phyloP scores from a whole-genome alignment of 1,140 invertebrate species.

The Coboldia fuscipes region DNA sequence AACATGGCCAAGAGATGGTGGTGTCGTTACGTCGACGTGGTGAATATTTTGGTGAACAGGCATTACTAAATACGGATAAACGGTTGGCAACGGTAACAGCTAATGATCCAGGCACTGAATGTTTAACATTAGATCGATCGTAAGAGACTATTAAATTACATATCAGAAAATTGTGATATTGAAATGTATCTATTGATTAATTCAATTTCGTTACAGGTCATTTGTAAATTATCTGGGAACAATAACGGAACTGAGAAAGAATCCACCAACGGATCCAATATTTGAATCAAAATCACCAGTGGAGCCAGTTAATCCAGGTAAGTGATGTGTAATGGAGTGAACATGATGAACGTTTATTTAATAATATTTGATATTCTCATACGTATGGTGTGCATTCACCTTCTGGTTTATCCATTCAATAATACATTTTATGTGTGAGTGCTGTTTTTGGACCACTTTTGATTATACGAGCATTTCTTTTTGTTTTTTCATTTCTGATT shows the following conservation, averaged over 20 bases:
- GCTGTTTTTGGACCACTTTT: no score
- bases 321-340: no score
- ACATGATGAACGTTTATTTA: no score
- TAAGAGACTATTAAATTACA: constrained; percentile 22
- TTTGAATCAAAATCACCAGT: no score
- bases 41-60: constrained; percentile 61
- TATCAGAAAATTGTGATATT: background rate
- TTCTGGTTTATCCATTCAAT: no score
- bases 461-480: no score
- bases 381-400: no score
- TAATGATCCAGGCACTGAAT: constrained; percentile 68
- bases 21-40: constrained; percentile 42
- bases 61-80: constrained; percentile 55
- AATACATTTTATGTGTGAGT: no score
- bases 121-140: constrained; percentile 69
- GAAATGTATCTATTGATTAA: background rate
- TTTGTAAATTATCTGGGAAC: constrained; percentile 29
- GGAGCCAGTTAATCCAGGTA: no score
- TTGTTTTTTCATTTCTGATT: background rate
- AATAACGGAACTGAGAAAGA: constrained; percentile 15
- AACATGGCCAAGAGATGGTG: constrained; percentile 29
- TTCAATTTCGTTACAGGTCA: constrained; percentile 13
- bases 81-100: constrained; percentile 77
- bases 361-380: no score
- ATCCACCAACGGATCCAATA: constrained; percentile 6